A percentile compares a stretch with the other conserved stretches of the same genome.
Conservation (phyloP, 2,888 invertebrate species). For the Lasioglossum calceatum region DNA sequence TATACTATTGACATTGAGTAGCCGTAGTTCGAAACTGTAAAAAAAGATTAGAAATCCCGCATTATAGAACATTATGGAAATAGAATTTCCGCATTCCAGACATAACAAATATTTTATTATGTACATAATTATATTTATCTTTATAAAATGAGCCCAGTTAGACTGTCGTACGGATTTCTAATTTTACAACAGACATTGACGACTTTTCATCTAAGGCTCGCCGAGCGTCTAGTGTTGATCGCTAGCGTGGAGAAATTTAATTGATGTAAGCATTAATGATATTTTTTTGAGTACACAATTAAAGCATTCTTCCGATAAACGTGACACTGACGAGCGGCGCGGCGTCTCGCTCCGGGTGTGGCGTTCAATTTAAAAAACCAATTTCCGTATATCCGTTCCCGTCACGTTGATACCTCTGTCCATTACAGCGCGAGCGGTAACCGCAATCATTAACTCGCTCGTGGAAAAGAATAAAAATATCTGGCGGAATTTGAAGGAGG, state of each 20-base stretch:
- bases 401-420: not conserved
- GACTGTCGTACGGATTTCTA: not conserved
- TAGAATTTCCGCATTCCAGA: no score
- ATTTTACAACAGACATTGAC: not conserved
- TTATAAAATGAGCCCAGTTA: not conserved
- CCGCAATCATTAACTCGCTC: constrained; percentile 3
- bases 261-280: not conserved
- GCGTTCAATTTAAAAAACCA: not conserved
- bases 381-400: not conserved
- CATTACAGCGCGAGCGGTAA: not conserved
- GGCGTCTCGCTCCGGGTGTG: not conserved
- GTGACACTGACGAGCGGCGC: not conserved
- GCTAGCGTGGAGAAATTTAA: not conserved
- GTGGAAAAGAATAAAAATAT: constrained; percentile 21
- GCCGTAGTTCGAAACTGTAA: no score
- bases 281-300: not conserved
- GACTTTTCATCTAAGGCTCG: not conserved
- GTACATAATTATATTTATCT: not conserved
- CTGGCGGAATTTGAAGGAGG: constrained; percentile 3
- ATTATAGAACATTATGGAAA: no score
- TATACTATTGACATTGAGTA: no score
- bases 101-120: not conserved
- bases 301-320: not conserved
- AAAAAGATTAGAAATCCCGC: not conserved
- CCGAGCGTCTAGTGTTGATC: not conserved